These are phyloP conservation scores for Apodemus speciosus DNA, from an alignment of 2,113 vertebrate species.

Conservation along the genomic window DNA sequence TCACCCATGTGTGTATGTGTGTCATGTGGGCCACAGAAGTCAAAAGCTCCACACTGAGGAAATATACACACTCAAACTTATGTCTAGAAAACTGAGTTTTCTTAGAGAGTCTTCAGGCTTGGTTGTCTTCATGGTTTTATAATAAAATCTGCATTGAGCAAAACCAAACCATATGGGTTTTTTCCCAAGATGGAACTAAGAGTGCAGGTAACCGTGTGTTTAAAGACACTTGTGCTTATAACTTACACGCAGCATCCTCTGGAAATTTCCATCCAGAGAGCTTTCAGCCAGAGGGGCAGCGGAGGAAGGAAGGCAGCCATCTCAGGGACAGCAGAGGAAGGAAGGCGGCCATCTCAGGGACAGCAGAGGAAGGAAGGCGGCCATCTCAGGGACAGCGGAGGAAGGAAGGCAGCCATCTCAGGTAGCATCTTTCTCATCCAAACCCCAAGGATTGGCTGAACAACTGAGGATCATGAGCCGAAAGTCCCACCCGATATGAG, in stretches of 20 bases:
- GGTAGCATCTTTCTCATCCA: not conserved
- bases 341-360: accelerated
- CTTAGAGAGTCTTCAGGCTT: not conserved
- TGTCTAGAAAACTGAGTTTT: not conserved
- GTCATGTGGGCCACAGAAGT: not conserved
- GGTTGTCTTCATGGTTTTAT: not conserved
- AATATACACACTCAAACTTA: not conserved
- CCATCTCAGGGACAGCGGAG: not conserved
- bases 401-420: accelerated
- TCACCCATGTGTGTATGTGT: accelerated
- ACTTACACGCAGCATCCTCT: not conserved
- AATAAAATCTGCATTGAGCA: not conserved
- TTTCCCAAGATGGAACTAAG: not conserved
- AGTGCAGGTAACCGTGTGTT: not conserved
- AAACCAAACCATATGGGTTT: not conserved
- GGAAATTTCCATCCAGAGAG: not conserved
- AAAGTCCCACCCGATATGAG: not conserved
- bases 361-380: too few relatives aligned
- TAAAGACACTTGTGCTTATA: not conserved
- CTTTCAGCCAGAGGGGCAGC: not conserved
- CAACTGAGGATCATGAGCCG: not conserved
- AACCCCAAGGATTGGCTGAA: not conserved
- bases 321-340: too few relatives aligned
- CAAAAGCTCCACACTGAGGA: not conserved
- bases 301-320: accelerated